Evolutionary conservation across 2,113 vertebrate species (phyloP), one percentile per base, ranked within the genome.

Genomic region (Psammodynastes pulverulentus): DNA sequence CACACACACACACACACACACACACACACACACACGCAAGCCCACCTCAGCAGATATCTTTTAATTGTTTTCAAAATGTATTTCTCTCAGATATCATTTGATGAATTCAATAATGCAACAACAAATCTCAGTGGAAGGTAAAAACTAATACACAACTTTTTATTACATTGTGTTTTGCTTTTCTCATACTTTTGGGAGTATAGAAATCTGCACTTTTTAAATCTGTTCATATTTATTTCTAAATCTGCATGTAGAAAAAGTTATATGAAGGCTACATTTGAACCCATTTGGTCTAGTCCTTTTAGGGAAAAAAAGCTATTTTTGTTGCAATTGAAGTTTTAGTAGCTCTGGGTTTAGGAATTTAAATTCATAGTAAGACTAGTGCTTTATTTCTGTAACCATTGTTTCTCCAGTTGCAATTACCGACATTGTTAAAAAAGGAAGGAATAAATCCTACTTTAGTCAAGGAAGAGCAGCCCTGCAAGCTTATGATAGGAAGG

Each of bases 321-420:
- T 89, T 29, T 58, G 3, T n/a, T 93, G 92, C 46, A 96, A 96
- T 96, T 96, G 95, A 92, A 52, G 34, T 88, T 89, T 89, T 7
- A 58, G 3, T 90, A 86, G 53, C 94, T 94, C 92, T 93, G 58
- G 94, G 92, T 95, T 96, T 94, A 92, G 93, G 89, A 91, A 94
- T 96, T 95, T 95, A 95, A 48, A 96, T 96, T 96, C 91, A 93
- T 95, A 91, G 91, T 94, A 92, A 92, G 92, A 79, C 3, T 93
- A 85, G 43, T 94, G 62, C 95, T 96, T 94, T 91, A 95, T 92
- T 92, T n/a, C 92, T 88, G 56, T 94, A 58, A 58, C 67, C 92
- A 97, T 96, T 97, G 96, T 94, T 95, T 92, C 84, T 92, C 92
- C 89, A 93, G 95, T 96, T 96, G 94, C 95, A 95, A 93, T 94